phyloP scores from a whole-genome alignment of 2,797 vertebrate species.

The Hafferia zeledoni region DNA sequence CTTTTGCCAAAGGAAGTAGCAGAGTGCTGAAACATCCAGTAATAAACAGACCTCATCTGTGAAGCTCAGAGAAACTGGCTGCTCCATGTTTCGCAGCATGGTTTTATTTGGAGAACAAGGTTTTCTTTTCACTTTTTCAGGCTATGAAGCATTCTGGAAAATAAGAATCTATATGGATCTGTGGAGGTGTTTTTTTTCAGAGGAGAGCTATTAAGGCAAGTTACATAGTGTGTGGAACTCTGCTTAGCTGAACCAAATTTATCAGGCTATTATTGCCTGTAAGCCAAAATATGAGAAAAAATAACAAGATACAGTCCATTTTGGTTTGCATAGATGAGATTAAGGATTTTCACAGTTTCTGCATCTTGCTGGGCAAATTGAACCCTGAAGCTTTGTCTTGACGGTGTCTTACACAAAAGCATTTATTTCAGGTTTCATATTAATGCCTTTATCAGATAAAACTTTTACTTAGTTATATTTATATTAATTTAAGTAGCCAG shows the following conservation, averaged over 20 bases:
- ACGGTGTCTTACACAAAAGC: conserved; percentile 39
- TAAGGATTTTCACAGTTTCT: conserved; percentile 32
- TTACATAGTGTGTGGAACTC: neutral
- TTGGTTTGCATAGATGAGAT: conserved; percentile 57
- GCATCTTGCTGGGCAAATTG: conserved; percentile 39
- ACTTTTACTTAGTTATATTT: conserved; percentile 70
- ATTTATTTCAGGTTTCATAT: conserved; percentile 56
- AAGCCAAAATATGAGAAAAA: conserved; percentile 41
- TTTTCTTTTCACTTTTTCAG: neutral
- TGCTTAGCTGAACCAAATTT: conserved; percentile 32
- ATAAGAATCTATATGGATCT: neutral
- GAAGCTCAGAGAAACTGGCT: neutral
- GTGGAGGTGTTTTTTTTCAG: neutral
- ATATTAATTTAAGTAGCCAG: conserved; percentile 70
- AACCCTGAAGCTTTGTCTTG: conserved; percentile 42
- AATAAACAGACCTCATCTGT: neutral
- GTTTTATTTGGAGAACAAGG: neutral
- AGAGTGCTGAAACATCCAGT: neutral
- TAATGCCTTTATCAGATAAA: conserved; percentile 62
- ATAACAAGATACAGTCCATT: conserved; percentile 29
- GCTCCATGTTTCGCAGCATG: neutral
- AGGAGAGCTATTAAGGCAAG: neutral
- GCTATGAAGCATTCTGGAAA: neutral
- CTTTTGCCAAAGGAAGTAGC: neutral
- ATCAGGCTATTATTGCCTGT: conserved; percentile 14